These are phyloP conservation scores for Microctenopoma steveboyesi DNA, from an alignment of 2,797 vertebrate species.

Conservation along the genomic window DNA sequence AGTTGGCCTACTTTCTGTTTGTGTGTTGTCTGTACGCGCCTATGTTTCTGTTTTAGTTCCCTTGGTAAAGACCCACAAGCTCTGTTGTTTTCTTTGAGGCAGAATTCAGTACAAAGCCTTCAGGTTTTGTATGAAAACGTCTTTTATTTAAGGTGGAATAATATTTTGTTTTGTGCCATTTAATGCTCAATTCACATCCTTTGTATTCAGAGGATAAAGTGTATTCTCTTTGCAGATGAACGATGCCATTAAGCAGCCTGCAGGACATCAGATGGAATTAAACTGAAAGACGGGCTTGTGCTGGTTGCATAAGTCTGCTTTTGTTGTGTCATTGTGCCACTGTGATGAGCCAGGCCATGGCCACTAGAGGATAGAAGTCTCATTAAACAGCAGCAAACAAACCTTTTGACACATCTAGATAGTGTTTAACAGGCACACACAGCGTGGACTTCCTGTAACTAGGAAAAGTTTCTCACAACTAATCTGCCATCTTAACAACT, in stretches of 20 bases:
- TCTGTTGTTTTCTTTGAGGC: constrained; percentile 31
- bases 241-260: constrained; percentile 61
- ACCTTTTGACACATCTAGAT: constrained; percentile 21
- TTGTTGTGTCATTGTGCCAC: constrained; percentile 61
- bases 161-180: constrained; percentile 32
- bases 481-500: background rate
- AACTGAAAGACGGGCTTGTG: constrained; percentile 68
- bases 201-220: constrained; percentile 40
- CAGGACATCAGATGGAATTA: constrained; percentile 43
- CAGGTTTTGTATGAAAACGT: constrained; percentile 5
- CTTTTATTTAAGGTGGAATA: constrained; percentile 18
- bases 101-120: constrained; percentile 7
- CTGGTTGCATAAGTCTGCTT: constrained; percentile 71
- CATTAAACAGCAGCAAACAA: constrained; percentile 49
- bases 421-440: constrained; percentile 16
- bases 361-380: constrained; percentile 39
- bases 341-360: constrained; percentile 42
- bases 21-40: constrained; percentile 46
- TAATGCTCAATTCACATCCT: constrained; percentile 16
- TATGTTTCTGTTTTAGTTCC: constrained; percentile 38
- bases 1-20: constrained; percentile 66
- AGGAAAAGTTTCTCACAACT: background rate
- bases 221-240: constrained; percentile 59
- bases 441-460: background rate
- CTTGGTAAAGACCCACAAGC: constrained; percentile 15